Conservation (phyloP, 2,888 invertebrate species). For the Ichneumoninae sp. region DNA sequence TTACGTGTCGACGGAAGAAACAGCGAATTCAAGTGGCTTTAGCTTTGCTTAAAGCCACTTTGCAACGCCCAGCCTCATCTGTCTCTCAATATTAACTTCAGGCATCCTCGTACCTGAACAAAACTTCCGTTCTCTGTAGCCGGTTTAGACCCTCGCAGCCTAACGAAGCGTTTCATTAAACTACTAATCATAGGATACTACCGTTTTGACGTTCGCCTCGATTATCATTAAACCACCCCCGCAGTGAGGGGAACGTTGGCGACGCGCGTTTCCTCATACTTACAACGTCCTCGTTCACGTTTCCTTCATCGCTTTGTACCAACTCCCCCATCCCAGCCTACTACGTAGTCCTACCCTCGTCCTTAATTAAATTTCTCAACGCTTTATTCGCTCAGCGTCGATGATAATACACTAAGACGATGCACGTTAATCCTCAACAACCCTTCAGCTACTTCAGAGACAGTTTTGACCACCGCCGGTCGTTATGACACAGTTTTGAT, state of each 20-base stretch:
- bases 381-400: slow-evolving; percentile 14
- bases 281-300: background rate
- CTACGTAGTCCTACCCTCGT: slow-evolving; percentile 18
- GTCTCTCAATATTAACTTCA: background rate
- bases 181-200: slow-evolving; percentile 54
- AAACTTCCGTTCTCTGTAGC: slow-evolving; percentile 8
- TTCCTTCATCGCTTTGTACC: background rate
- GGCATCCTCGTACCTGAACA: background rate
- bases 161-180: slow-evolving; percentile 56
- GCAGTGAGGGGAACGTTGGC: slow-evolving; percentile 5
- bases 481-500: background rate
- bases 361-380: slow-evolving; percentile 53
- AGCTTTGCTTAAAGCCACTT: background rate
- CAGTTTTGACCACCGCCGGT: background rate
- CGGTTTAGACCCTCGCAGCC: slow-evolving; percentile 15
- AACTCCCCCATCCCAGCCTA: background rate
- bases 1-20: background rate
- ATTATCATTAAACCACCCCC: slow-evolving; percentile 43
- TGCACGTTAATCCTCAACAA: background rate
- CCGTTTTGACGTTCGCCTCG: slow-evolving; percentile 36
- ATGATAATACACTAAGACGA: background rate
- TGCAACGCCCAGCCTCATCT: background rate
- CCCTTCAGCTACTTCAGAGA: background rate
- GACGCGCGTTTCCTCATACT: slow-evolving; percentile 1
- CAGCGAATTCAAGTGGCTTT: background rate